These are phyloP conservation scores for Strix uralensis DNA, from an alignment of 2,113 vertebrate species.

Conservation along the genomic window DNA sequence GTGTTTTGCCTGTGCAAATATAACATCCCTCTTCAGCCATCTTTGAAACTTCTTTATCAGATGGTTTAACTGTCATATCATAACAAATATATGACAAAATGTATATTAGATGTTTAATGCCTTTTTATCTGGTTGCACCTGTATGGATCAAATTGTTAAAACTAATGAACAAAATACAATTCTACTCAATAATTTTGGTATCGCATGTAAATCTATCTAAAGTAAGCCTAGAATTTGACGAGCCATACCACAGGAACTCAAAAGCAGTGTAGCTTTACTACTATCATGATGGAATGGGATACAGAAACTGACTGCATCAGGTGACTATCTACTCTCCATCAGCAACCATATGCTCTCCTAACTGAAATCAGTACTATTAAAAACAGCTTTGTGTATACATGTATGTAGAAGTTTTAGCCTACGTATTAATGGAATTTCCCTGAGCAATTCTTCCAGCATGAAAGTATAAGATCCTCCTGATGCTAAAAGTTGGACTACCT, in stretches of 20 bases:
- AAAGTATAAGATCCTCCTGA: neutral
- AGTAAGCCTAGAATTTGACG: neutral
- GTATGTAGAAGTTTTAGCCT: neutral
- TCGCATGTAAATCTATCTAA: neutral
- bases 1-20: neutral
- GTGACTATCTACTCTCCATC: neutral
- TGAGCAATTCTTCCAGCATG: neutral
- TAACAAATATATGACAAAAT: neutral
- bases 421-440: neutral
- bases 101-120: neutral
- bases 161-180: neutral
- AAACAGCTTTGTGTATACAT: neutral
- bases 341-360: neutral
- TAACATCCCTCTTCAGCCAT: neutral
- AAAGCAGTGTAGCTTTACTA: neutral
- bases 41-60: neutral
- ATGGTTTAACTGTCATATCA: neutral
- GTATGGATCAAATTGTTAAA: neutral
- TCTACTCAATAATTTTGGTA: neutral
- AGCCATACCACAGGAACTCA: neutral
- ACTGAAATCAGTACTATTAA: neutral
- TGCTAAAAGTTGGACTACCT: neutral
- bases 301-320: neutral
- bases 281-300: neutral
- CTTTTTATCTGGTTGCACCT: neutral